Evolutionary conservation across 2,888 invertebrate genomes (phyloP), one percentile per base, ranked within the genome.

Genomic region (Hyposoter didymator): DNA sequence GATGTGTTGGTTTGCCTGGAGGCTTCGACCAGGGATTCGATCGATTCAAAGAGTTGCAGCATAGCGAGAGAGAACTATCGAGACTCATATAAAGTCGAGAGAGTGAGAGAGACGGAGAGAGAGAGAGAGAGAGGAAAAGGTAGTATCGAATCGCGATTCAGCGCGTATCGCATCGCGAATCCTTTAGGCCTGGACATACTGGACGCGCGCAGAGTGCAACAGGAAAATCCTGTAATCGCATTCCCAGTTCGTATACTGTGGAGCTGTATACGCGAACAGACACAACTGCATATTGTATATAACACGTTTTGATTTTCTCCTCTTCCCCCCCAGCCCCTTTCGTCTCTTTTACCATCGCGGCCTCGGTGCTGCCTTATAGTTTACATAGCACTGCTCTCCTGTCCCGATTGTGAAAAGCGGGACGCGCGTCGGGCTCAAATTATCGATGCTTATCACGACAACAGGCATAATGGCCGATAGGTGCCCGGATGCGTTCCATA

Each of bases 161-260:
- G n/a, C 78, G 83, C 86, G 81, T 84, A 87, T 84, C 82, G 84
- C 52, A 75, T 82, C 70, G 89, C 88, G 87, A 89, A 91, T 90
- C 91, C 90, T 90, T 91, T 90, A 90, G 90, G 90, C 86, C 88
- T 85, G 91, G 91, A 91, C 86, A 79, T 82, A 62, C 67, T 73
- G 89, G 90, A 90, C 89, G 76, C 67, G 75, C 78, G 67, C 82
- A 82, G 84, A 72, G 82, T 82, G 87, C 85, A 88, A 88, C 88
- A 90, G 90, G 88, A 91, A 90, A 91, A 92, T 93, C 92, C 93
- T 92, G 93, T 93, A 93, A 92, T 91, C 91, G 89, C 89, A 89
- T 85, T 86, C 88, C 87, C 87, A 85, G 82, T 73, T 85, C 84
- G 85, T 79, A 81, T 74, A 86, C 81, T 74, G 85, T 66, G 45